Conservation (phyloP, 2,797 vertebrate species). For the Onychomys leucogaster region DNA sequence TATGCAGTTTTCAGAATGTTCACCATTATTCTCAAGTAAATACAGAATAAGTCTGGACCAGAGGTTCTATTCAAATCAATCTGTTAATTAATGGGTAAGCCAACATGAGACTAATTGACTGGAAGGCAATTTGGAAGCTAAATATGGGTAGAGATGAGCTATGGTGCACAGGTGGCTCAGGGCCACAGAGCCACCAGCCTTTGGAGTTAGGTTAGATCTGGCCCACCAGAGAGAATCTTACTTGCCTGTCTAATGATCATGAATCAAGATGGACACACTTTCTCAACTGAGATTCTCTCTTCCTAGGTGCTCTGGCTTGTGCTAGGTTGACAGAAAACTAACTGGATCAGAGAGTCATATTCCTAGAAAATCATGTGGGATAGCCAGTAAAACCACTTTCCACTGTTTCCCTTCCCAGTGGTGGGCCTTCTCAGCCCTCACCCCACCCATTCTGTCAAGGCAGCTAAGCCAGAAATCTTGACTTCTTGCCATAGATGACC, state of each 20-base stretch:
- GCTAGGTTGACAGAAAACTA: not conserved
- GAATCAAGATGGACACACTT: not conserved
- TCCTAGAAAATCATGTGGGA: accelerated
- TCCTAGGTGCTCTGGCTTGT: not conserved
- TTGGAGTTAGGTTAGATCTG: not conserved
- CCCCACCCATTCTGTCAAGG: not conserved
- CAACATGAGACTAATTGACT: too few species aligned
- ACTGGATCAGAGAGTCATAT: not conserved
- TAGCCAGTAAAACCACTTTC: not conserved
- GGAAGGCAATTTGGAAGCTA: not conserved
- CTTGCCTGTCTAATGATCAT: not conserved
- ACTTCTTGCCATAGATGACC: not conserved
- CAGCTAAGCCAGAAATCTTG: not conserved
- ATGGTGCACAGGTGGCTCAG: too few species aligned
- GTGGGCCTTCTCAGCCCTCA: not conserved
- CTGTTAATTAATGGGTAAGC: not conserved
- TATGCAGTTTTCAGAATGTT: not conserved
- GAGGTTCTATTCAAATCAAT: not conserved
- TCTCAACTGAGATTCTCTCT: not conserved
- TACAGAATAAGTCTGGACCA: not conserved
- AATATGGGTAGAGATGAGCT: accelerated
- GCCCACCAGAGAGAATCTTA: not conserved
- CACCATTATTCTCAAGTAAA: not conserved
- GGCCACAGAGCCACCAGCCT: not conserved
- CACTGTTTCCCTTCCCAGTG: not conserved